phyloP scores from a whole-genome alignment of 2,888 invertebrate genomes.

The Hypsopygia costalis region DNA sequence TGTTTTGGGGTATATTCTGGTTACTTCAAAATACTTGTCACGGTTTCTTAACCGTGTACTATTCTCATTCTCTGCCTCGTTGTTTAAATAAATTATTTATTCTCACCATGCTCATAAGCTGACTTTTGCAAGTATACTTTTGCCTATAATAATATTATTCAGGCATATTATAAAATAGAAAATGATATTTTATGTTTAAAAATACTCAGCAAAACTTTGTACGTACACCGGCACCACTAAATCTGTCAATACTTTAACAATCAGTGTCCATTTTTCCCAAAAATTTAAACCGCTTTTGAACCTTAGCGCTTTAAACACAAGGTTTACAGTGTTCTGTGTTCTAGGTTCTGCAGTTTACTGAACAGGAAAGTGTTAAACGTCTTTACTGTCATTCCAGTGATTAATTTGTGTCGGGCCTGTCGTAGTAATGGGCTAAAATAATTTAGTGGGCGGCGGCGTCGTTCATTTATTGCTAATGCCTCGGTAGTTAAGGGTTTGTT shows the following conservation, averaged over 20 bases:
- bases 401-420: slow-evolving; percentile 73
- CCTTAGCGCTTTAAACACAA: slow-evolving; percentile 5
- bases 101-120: too few species aligned
- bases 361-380: slow-evolving; percentile 68
- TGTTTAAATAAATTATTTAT: too few species aligned
- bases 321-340: slow-evolving; percentile 22
- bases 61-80: too few species aligned
- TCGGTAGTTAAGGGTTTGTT: slow-evolving; percentile 37
- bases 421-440: slow-evolving; percentile 75
- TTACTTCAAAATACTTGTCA: too few species aligned
- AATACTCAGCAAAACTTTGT: too few species aligned
- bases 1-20: too few species aligned
- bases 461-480: slow-evolving; percentile 62
- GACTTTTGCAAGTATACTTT: too few species aligned
- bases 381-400: slow-evolving; percentile 72
- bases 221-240: not conserved
- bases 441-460: slow-evolving; percentile 69
- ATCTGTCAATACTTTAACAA: not conserved
- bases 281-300: not conserved
- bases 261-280: not conserved
- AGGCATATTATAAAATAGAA: too few species aligned
- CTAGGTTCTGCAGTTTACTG: slow-evolving; percentile 22
- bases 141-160: too few species aligned
- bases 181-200: too few species aligned
- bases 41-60: too few species aligned